Evolutionary conservation across 2,113 vertebrate genomes (phyloP), one percentile per base, ranked within the genome.

Genomic region (Myxocyprinus asiaticus): DNA sequence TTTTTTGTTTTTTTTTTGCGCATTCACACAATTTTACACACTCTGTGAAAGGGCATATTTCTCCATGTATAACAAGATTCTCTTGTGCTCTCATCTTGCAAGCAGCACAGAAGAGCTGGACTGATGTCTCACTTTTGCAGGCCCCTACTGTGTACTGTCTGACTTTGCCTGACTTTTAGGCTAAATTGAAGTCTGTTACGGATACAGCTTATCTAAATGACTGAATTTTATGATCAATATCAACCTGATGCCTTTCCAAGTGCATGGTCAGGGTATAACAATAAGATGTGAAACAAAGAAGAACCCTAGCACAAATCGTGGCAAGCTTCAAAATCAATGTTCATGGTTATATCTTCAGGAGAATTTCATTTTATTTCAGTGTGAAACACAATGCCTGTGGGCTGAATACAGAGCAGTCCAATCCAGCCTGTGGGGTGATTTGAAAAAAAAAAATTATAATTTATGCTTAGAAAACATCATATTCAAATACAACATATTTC

Each of bases 31-130:
- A 22, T 67, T 47, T 50, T 63, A 66, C 66, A 33, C 73, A 47
- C 48, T 44, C 45, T 59, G 65, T 81, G 65, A 76, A 22, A 33
- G 6, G 0, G 63, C 51, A 42, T 78, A 55, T 76, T 66, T 51
- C 45, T 69, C 50, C 59, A 15, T 56, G 73, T 65, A 61, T 53
- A 71, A 47, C 55, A 77, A 22, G 62, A 61, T 14, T 76, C 72
- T 76, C 45, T 63, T 67, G 55, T 83, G 82, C 47, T 48, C 42
- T 83, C n/a, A 65, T 73, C 51, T 9, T 65, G 33, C 67, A n/a
- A 17, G 66, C 33, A 17, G 66, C 33, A 68, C 14, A 63, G 44
- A 77, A 51, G 9, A 66, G 50, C 42, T 71, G 74, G 48, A 58
- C 42, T 63, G 71, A 72, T 72, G 61, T 68, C 64, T 80, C 80